phyloP scores from a whole-genome alignment of 2,888 invertebrate species.

The Nephrotoma guestfalica region DNA sequence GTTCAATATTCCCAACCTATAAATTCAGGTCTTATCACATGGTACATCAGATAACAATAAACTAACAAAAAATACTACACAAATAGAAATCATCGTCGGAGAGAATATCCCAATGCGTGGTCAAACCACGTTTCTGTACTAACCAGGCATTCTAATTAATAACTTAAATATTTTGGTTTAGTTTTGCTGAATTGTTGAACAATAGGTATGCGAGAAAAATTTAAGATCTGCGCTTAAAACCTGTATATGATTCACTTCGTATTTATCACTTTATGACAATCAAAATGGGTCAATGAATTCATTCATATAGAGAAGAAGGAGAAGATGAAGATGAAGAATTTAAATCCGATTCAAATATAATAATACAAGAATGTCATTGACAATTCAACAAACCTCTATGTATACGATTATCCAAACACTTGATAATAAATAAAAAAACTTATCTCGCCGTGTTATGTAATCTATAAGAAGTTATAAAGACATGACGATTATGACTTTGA shows the following conservation, averaged over 20 bases:
- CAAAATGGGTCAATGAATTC: not conserved
- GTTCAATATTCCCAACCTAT: too few species aligned
- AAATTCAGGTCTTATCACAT: too few species aligned
- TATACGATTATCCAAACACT: not conserved
- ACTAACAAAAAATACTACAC: too few species aligned
- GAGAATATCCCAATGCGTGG: too few species aligned
- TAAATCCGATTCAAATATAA: not conserved
- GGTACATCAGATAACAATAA: too few species aligned
- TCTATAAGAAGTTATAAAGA: not conserved
- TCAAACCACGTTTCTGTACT: too few species aligned
- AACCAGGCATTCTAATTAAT: not conserved
- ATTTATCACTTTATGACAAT: not conserved
- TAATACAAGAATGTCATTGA: not conserved
- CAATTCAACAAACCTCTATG: not conserved
- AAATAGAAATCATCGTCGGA: too few species aligned
- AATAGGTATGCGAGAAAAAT: not conserved
- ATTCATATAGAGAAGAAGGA: not conserved
- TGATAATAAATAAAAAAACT: not conserved
- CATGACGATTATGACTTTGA: not conserved
- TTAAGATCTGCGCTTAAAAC: not conserved
- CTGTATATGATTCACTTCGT: not conserved
- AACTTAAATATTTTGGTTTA: not conserved
- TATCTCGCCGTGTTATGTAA: not conserved
- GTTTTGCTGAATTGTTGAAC: not conserved
- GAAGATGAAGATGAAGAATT: not conserved